Base-by-base conservation (phyloP, 2,888 invertebrate species). In the Cryptus viduatorius region DNA sequence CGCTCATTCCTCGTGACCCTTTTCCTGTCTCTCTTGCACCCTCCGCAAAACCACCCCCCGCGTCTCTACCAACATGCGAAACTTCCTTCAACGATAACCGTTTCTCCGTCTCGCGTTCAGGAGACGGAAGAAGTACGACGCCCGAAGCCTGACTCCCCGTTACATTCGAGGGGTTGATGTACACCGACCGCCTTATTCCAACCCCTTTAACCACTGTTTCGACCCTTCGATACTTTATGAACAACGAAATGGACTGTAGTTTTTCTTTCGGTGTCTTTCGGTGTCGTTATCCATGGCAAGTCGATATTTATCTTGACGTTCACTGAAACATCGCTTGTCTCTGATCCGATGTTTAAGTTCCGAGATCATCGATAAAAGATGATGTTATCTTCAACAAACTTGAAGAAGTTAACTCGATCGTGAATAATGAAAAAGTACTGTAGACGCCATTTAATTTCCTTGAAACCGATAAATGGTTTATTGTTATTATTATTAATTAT, bases 61-160 rank as follows among this genome's bases (percentile, higher is more conserved):
- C 68, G 46, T 68, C 37, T 73, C 24, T 72, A 61, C 84, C 86
- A 84, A 85, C 82, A 86, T 85, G 83, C 85, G 83, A 86, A 87
- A 84, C 46, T 80, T 80, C 50, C 68, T 56, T 67, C 73, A 53
- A 64, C 71, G 68, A 61, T 78, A 53, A 73, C 69, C 50, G 61
- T 59, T 68, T 71, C 46, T 59, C 56, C 50, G 64, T 83, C 68
- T 72, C 53, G 1, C 50, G 24, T 12, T 24, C 3, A 5, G 56
- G 56, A 16, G 56, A 19, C 56, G 8, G 24, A 19, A 24, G 56
- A 56, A 56, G 56, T 56, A 37, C 37, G 37, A 37, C 56, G 19
- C 24, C 56, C 24, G 82, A 61, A 64, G 64, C 71, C 73, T 64
- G 50, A 50, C 44, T 56, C 46, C 48, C 31, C 59, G 72, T 56